Evolutionary conservation across 2,888 invertebrate genomes (phyloP).

Genomic region (Lobophora halterata): DNA sequence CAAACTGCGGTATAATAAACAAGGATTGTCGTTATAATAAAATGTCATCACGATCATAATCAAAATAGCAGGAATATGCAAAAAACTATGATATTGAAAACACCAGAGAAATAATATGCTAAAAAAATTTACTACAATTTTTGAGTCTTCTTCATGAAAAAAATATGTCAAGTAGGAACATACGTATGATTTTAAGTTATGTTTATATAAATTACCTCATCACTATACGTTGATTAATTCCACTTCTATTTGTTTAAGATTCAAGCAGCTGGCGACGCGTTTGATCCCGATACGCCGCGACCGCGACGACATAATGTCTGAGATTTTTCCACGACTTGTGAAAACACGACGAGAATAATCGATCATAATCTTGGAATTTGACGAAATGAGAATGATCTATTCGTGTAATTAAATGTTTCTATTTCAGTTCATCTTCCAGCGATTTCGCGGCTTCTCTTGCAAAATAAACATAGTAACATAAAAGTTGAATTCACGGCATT

Average conservation of each 20-base stretch:
- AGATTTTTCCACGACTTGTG: constrained; percentile 59
- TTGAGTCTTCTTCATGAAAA: too few species aligned
- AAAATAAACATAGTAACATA: too few species aligned
- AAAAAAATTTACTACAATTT: too few species aligned
- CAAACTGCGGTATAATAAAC: too few species aligned
- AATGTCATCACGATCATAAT: too few species aligned
- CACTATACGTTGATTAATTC: constrained; percentile 74
- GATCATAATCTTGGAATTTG: constrained; percentile 71
- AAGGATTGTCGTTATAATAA: constrained; percentile 1
- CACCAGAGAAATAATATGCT: too few species aligned
- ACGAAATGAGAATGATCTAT: constrained; percentile 52
- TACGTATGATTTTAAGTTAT: not conserved
- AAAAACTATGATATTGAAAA: too few species aligned
- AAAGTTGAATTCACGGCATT: too few species aligned
- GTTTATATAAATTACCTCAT: constrained; percentile 34
- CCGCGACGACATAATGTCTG: constrained; percentile 66
- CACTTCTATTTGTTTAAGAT: constrained; percentile 76
- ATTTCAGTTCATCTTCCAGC: too few species aligned
- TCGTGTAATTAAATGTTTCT: constrained; percentile 43
- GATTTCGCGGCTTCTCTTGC: too few species aligned
- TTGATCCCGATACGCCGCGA: constrained; percentile 73
- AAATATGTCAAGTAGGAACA: too few species aligned
- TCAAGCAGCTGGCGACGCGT: constrained; percentile 67
- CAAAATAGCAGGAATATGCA: too few species aligned
- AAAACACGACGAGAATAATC: constrained; percentile 73